Conservation (phyloP, 1,140 invertebrate genomes). For the Saxidomus purpurata region DNA sequence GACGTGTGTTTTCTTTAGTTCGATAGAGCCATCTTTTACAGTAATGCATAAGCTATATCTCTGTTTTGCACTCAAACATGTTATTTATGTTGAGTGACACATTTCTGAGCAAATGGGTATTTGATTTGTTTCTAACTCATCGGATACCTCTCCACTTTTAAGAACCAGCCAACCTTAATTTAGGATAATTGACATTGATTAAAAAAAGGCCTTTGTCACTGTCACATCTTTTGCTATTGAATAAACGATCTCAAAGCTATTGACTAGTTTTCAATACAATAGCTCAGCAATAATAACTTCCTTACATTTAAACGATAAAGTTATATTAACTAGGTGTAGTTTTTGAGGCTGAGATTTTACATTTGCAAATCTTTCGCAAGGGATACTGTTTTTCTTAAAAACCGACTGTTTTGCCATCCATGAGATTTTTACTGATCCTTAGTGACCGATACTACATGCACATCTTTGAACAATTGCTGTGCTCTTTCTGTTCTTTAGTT, state of each 20-base stretch:
- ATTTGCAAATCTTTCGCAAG: background rate
- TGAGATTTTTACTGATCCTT: background rate
- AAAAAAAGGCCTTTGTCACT: background rate
- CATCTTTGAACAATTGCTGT: background rate
- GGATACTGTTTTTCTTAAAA: background rate
- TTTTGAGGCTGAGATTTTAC: background rate
- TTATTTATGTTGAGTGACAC: background rate
- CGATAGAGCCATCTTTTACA: background rate
- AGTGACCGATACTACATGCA: background rate
- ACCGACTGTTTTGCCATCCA: background rate
- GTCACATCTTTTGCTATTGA: background rate
- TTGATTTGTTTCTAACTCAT: conserved; percentile 67
- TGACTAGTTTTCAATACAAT: background rate
- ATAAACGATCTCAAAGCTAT: background rate
- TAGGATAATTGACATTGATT: conserved; percentile 51
- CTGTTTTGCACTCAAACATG: background rate
- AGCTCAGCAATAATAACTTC: background rate
- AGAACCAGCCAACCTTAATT: conserved; percentile 1
- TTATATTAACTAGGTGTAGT: background rate
- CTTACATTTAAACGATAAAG: background rate
- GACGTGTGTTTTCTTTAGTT: conserved; percentile 11
- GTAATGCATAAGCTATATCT: too few relatives aligned
- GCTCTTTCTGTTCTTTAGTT: background rate
- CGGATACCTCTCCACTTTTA: background rate
- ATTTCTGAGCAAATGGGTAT: conserved; percentile 54